These are phyloP conservation scores for Chalcis sispes DNA, from an alignment of 2,888 invertebrate genomes.

Conservation along the genomic window DNA sequence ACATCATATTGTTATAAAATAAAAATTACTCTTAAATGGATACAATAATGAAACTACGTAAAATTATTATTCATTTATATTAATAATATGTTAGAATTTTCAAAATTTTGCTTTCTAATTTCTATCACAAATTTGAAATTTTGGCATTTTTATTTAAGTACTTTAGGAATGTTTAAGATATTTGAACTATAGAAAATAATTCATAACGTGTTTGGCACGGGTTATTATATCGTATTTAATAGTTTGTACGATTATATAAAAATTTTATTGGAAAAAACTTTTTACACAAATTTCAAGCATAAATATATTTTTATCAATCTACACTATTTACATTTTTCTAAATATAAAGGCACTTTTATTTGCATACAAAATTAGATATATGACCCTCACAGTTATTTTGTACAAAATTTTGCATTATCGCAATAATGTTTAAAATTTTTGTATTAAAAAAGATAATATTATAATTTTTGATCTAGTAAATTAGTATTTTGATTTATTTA, in stretches of 20 bases:
- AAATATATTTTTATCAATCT: constrained; percentile 32
- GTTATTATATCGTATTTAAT: not conserved
- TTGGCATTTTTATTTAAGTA: constrained; percentile 40
- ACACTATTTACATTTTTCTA: constrained; percentile 34
- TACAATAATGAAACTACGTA: not conserved
- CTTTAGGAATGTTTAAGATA: constrained; percentile 46
- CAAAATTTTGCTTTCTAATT: not conserved
- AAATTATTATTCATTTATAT: constrained; percentile 12
- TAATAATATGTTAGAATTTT: constrained; percentile 16
- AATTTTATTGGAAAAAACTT: constrained; percentile 1
- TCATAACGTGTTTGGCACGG: constrained; percentile 13
- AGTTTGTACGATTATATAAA: constrained; percentile 8
- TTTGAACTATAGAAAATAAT: constrained; percentile 14
- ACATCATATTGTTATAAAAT: constrained; percentile 24
- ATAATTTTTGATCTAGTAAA: too few species aligned
- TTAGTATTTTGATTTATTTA: too few species aligned
- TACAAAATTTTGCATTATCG: not conserved
- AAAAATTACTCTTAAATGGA: not conserved
- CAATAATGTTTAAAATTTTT: not conserved
- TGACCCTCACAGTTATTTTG: not conserved
- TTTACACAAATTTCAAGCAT: not conserved
- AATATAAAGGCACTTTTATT: constrained; percentile 41
- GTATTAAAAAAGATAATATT: too few species aligned
- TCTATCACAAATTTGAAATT: not conserved
- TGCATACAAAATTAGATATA: not conserved